Evolutionary conservation across 2,888 invertebrate genomes (phyloP), one percentile per base, ranked within the genome.

Genomic region (Pteria penguin): DNA sequence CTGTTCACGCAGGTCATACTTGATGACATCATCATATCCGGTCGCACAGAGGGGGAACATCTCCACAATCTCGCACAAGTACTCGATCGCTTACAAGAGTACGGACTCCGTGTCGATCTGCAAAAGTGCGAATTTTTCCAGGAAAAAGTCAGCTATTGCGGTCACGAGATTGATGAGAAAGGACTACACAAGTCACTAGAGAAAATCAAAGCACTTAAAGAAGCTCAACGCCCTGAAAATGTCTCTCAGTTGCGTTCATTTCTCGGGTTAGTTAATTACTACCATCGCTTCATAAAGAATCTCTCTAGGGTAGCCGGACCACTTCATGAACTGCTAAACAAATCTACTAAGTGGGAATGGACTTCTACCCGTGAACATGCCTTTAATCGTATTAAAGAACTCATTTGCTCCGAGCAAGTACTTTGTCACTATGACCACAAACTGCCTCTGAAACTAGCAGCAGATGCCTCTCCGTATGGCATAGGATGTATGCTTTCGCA

Each of bases 161-260:
- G 74, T 24, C 68, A 75, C 36, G 31, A 62, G 14, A 75, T 69
- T 54, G 73, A 75, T 63, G 26, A 62, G 24, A 14, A 69, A 11
- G 74, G 74, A 32, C 54, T 75, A n/a, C 62, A 73, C 52, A 73
- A 66, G 45, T 67, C 73, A 18, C n/a, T n/a, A 24, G 33, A 60
- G n/a, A 73, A 73, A 60, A 60, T 61, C n/a, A 62, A 73, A 32
- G 67, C 66, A 29, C 52, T 74, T 22, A 32, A 29, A 14, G 58
- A 75, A 11, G 68, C 68, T 54, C 69, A 32, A 26, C 27, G n/a
- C n/a, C n/a, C n/a, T n/a, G 63, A 65, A 32, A 69, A 75, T 32
- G 65, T 55, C 4, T 61, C 33, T 32, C 70, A 70, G 52, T 32
- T 66, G 24, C 65, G 66, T 32, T 60, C 66, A 54, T 63, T 71